Percentiles rank a stretch among this genome's conserved stretches.
Conservation (phyloP, 2,113 vertebrate species). For the Bufo gargarizans region DNA sequence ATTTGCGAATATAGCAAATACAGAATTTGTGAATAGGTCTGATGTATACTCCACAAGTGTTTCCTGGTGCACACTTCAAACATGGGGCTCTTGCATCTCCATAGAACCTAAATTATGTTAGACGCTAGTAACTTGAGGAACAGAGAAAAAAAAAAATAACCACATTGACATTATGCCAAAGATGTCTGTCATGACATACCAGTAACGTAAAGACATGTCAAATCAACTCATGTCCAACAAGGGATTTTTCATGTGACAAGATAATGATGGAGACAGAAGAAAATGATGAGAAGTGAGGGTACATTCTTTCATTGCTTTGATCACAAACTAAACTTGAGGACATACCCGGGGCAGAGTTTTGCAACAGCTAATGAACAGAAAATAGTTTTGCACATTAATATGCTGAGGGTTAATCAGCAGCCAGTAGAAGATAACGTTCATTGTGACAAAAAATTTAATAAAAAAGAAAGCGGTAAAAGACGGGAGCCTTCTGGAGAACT, state of each 20-base stretch:
- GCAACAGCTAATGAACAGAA: not conserved
- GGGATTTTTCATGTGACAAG: slow-evolving; percentile 35
- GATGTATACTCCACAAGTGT: no score
- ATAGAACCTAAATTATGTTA: no score
- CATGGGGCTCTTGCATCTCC: no score
- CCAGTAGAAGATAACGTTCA: not conserved
- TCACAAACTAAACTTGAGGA: slow-evolving; percentile 30
- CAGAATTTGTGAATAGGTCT: no score
- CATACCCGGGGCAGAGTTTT: slow-evolving; percentile 32
- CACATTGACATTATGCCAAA: not conserved
- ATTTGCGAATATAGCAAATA: no score
- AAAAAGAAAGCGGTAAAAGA: not conserved
- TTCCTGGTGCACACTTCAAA: no score
- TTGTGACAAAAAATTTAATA: not conserved
- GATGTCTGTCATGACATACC: not conserved
- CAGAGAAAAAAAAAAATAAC: not conserved
- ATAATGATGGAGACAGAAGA: slow-evolving; percentile 30
- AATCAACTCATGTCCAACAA: not conserved
- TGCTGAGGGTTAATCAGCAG: not conserved
- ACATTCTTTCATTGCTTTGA: slow-evolving; percentile 47
- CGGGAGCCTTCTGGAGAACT: not conserved
- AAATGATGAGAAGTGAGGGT: not conserved
- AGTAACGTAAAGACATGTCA: slow-evolving; percentile 11
- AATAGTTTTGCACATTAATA: not conserved
- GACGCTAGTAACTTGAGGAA: no score